These are phyloP conservation scores for Prolemur simus DNA, from an alignment of 2,113 vertebrate genomes.

Conservation along the genomic window DNA sequence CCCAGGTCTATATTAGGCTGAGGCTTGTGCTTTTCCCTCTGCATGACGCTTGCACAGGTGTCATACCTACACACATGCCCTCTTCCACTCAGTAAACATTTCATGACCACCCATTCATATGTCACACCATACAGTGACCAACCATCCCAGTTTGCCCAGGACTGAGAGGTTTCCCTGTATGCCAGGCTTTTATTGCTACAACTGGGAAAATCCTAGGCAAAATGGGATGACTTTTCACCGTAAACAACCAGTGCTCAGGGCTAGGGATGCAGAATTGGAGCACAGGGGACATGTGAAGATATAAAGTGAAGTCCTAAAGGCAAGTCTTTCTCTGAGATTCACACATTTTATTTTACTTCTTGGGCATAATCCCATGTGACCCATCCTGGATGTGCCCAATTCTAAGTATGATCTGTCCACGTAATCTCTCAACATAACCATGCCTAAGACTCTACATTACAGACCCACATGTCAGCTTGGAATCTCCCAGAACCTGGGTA, in stretches of 20 bases:
- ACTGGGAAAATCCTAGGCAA: neutral
- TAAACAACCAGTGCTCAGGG: neutral
- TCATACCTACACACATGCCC: neutral
- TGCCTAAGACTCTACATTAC: neutral
- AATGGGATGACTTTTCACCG: neutral
- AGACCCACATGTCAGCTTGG: neutral
- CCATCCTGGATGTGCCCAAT: neutral
- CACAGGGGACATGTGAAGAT: neutral
- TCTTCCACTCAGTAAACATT: neutral
- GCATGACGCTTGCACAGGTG: fast-evolving
- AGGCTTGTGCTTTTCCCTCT: neutral
- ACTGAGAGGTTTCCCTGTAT: neutral
- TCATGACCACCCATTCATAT: neutral
- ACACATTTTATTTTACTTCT: neutral
- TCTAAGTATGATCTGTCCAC: neutral
- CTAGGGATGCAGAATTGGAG: neutral
- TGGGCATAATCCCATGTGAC: neutral
- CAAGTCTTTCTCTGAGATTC: neutral
- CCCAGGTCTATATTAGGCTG: neutral
- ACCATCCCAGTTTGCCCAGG: neutral
- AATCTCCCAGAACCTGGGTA: neutral
- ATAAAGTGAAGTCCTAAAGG: neutral
- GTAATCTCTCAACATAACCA: neutral
- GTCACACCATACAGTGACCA: neutral
- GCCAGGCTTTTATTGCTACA: neutral